Evolutionary conservation across 2,888 invertebrate species (phyloP), one percentile per base, ranked within the genome.

Genomic region (Mythimna vitellina): DNA sequence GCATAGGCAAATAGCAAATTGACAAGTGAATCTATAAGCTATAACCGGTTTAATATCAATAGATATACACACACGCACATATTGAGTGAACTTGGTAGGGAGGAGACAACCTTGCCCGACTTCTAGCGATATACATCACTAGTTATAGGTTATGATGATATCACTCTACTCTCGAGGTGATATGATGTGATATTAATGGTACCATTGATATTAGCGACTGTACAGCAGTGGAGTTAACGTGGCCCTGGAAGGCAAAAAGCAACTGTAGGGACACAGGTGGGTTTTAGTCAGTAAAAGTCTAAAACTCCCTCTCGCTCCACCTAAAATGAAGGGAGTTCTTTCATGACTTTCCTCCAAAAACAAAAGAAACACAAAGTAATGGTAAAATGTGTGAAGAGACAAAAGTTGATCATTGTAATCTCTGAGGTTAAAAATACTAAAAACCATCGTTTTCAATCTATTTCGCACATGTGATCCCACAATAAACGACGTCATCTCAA

Each of bases 71-170:
- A 84, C 73, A 81, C 70, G 69, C 68, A 72, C 54, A 73, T 84
- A 84, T 71, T 78, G 78, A 80, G 77, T 87, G 87, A 86, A 86
- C 88, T 88, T 87, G 87, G 80, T 82, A 78, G 89, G 92, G 92
- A 91, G 92, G 91, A 89, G 92, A 85, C 89, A 90, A 78, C 93
- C 93, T 93, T 92, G 93, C 92, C 89, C 92, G 91, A 89, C 88
- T 88, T 93, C 86, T 86, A 83, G 86, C 69, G 89, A 90, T 90
- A 90, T 89, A 86, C 89, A 90, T 90, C 89, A 86, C 78, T 81
- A 71, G 85, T 80, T 85, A 87, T 87, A 90, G 89, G 89, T 89
- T 89, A 90, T 89, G 89, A 90, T 90, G 90, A 89, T 89, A 89
- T 85, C 67, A 76, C 60, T 75, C 82, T 84, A 86, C 81, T 79